Conservation (phyloP, 2,888 invertebrate genomes). For the Drosophila picticornis region DNA sequence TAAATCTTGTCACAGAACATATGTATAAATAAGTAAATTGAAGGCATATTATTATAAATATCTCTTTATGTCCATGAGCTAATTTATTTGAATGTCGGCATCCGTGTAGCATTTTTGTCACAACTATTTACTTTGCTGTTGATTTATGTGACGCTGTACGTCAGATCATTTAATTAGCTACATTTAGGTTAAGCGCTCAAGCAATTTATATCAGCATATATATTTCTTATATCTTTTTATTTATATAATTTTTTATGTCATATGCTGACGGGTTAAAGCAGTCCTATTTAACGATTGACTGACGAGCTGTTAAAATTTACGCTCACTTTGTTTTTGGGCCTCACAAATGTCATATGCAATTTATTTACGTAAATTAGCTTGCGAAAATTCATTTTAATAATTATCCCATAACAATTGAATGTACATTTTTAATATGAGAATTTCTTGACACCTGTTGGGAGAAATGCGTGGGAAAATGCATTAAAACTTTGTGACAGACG, state of each 20-base stretch:
- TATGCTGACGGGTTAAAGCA: constrained; percentile 46
- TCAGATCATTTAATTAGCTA: constrained; percentile 43
- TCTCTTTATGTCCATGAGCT: constrained; percentile 43
- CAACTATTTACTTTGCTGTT: constrained; percentile 21
- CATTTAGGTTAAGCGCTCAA: constrained; percentile 48
- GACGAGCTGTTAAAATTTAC: constrained; percentile 27
- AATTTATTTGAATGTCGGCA: constrained; percentile 47
- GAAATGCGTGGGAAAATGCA: constrained; percentile 37
- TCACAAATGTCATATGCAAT: background rate
- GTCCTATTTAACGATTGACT: constrained; percentile 33
- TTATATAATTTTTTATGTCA: constrained; percentile 32
- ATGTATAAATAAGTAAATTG: constrained; percentile 2
- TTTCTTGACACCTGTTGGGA: constrained; percentile 31
- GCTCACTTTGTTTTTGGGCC: background rate
- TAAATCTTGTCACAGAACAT: constrained; percentile 19
- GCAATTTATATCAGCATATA: constrained; percentile 12
- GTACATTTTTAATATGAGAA: constrained; percentile 26
- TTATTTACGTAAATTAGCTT: constrained; percentile 12
- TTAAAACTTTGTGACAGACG: constrained; percentile 39
- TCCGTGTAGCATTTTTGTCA: constrained; percentile 24
- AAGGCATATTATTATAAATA: constrained; percentile 8
- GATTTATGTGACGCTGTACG: constrained; percentile 44
- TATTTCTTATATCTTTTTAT: constrained; percentile 19
- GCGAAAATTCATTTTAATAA: constrained; percentile 10
- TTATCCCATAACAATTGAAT: constrained; percentile 14